Conservation (phyloP, 2,113 vertebrate genomes). For the Syngnathus scovelli region DNA sequence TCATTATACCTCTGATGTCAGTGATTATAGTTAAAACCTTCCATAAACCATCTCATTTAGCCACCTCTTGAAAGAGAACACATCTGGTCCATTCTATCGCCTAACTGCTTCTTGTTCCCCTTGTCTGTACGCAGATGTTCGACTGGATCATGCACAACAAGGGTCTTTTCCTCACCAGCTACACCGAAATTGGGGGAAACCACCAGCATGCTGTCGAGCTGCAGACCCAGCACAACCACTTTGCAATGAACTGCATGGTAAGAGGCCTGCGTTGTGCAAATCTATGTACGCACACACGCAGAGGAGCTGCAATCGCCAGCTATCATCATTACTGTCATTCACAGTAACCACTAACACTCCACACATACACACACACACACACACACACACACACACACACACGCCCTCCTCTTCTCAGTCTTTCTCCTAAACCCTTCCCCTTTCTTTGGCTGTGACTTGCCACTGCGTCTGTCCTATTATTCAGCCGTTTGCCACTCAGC, state of each 20-base stretch:
- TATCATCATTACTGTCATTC: conserved; percentile 39
- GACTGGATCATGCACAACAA: conserved; percentile 99
- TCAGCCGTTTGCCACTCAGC: conserved; percentile 31
- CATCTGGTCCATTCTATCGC: conserved; percentile 1
- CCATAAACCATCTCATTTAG: neutral
- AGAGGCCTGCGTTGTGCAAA: conserved; percentile 47
- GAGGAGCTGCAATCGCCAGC: conserved; percentile 6
- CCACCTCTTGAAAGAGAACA: conserved; percentile 4
- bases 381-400: neutral
- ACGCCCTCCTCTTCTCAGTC: neutral
- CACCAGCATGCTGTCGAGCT: conserved; percentile 92
- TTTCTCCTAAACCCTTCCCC: conserved; percentile 11
- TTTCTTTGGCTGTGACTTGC: conserved; percentile 9
- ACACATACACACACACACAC: conserved; percentile 1
- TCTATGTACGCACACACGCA: conserved; percentile 1
- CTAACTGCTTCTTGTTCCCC: conserved; percentile 7
- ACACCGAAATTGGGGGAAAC: conserved; percentile 93
- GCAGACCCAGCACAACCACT: conserved; percentile 98
- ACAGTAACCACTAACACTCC: conserved; percentile 21
- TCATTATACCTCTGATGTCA: neutral
- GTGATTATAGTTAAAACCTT: neutral
- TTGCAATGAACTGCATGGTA: conserved; percentile 99
- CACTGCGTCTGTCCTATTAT: conserved; percentile 21
- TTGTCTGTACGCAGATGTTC: conserved; percentile 81
- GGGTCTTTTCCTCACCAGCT: conserved; percentile 93